Base-by-base conservation (phyloP, 1,140 invertebrate genomes). In the Drosophila bocqueti region DNA sequence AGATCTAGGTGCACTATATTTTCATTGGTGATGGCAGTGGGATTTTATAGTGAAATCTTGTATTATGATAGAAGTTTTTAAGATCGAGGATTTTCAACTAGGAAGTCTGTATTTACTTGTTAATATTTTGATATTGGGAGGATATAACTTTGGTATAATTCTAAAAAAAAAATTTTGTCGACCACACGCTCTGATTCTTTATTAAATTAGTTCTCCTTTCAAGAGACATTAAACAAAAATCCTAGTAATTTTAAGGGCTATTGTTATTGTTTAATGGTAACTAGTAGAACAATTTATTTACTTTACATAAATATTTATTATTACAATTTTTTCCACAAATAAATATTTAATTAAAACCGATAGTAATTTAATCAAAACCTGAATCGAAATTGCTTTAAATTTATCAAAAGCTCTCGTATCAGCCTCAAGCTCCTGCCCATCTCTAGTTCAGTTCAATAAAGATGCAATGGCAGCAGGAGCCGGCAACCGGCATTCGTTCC, bases 371-470 rank as follows among this genome's bases (percentile, higher is more conserved):
- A 21, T 24, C 9, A 24, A 54, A 36, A 36, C 13, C 50, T 9
- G 0, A 3, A 18, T 21, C 1, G 1, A 34, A 34, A 15, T 21
- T 21, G 7, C 6, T n/a, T 34, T 34, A 29, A 29, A 9, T 7
- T 50, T 31, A 15, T 50, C n/a, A 10, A 26, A n/a, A 8, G 7
- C 15, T 26, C 7, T 11, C 2, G 11, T 11, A 43, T 43, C 5
- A 24, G 21, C 2, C 11, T 13, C 11, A 47, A 24, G 3, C 13
- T 31, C 50, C 38, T 0, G 38, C 8, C 31, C 69, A 73, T 73
- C 67, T 52, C 69, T 73, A 61, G 67, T 43, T 54, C 13, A 29
- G 31, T 55, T 73, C 66, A 71, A 71, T 73, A 36, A 29, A 40
- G 15, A 63, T 42, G 57, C 38, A 47, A 34, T 57, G 40, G 42